Percentiles rank a stretch among this genome's conserved stretches.
phyloP scores from a whole-genome alignment of 2,797 vertebrate genomes.

The Enoplosus armatus region DNA sequence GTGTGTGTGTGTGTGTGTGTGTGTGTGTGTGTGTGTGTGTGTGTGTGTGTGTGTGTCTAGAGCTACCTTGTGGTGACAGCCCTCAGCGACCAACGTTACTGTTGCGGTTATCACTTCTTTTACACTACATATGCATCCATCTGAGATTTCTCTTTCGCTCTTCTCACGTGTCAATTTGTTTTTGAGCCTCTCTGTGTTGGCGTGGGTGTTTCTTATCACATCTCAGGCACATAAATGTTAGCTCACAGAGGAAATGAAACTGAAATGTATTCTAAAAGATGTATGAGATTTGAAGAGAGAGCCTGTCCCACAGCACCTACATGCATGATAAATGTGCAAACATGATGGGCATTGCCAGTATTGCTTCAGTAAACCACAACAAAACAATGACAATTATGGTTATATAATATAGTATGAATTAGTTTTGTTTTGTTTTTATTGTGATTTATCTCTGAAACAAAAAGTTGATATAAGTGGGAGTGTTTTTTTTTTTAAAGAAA shows the following conservation, averaged over 20 bases:
- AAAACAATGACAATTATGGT: neutral
- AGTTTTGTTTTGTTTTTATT: neutral
- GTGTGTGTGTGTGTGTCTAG: neutral
- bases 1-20: neutral
- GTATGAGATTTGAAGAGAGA: neutral
- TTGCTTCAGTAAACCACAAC: neutral
- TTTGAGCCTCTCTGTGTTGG: neutral
- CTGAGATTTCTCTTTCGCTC: slow-evolving; percentile 45
- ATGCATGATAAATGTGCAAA: neutral
- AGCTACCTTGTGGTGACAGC: slow-evolving; percentile 44
- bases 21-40: neutral
- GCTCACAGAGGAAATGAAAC: slow-evolving; percentile 51
- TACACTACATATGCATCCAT: neutral
- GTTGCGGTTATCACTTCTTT: slow-evolving; percentile 67
- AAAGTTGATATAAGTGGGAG: neutral
- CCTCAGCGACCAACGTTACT: slow-evolving; percentile 31
- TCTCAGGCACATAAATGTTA: neutral
- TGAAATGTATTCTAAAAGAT: neutral
- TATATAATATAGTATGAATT: neutral
- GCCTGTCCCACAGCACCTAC: neutral
- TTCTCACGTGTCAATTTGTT: neutral
- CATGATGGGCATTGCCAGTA: neutral
- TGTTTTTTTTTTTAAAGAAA: neutral
- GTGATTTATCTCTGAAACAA: neutral
- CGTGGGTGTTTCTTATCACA: neutral